Evolutionary conservation across 2,113 vertebrate genomes (phyloP), one percentile per base, ranked within the genome.

Genomic region (Crotophaga sulcirostris): DNA sequence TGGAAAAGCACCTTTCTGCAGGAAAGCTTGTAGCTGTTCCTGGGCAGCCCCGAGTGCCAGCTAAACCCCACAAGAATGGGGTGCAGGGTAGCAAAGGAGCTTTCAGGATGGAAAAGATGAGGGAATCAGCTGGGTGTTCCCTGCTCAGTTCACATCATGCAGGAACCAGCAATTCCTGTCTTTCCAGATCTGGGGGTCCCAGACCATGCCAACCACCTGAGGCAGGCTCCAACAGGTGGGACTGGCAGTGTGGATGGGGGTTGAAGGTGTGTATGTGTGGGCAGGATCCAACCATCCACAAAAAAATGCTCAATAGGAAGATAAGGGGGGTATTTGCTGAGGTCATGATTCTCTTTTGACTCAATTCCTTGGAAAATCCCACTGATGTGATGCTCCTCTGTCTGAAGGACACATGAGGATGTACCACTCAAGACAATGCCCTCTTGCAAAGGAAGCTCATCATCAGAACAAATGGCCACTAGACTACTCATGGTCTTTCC

Each of bases 211-310:
- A 52, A 55, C 12, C 15, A n/a, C 2, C 5, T 18, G 11, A 21
- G 8, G 5, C 13, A 85, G 40, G 36, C 7, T 74, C 18, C 51
- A n/a, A 0, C 11, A 31, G 31, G 23, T 69, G 67, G 26, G 38
- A 51, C 28, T 67, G 51, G 31, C n/a, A 77, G 42, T 33, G 62
- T 2, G 40, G 66, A 25, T 4, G 11, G 81, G 14, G 36, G 47
- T 2, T 45, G 74, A 33, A 74, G 20, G 23, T 36, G 16, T 0
- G 0, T 1, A 18, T 24, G 16, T 18, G 16, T 9, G 14, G 16
- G 20, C 11, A 77, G 47, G 21, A 63, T 56, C 34, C n/a, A 47
- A 12, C 34, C 6, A 51, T 24, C 14, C 67, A 56, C 13, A 6
- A 60, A 47, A 25, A 34, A 8, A 11, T 33, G 6, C 36, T 15